Evolutionary conservation across 2,113 vertebrate species (phyloP), one percentile per base, ranked within the genome.

Genomic region (Leiothrix lutea): DNA sequence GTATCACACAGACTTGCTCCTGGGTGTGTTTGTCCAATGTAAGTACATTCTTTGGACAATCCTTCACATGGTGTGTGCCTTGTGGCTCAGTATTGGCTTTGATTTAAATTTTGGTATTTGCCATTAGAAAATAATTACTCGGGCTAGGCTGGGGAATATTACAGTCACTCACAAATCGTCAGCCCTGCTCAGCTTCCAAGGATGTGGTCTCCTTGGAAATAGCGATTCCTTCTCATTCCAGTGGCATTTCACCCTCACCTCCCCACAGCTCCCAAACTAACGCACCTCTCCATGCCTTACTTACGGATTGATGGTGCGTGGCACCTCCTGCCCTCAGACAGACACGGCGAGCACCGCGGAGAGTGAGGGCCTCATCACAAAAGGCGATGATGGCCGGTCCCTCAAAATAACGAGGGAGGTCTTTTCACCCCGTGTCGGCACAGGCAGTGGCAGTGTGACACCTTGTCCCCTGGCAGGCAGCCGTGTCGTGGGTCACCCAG

Each of bases 281-380:
- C 0, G 18, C 72, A 38, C 29, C 35, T 58, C 35, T 66, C 35
- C 35, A 1, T 1, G 33, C 8, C 22, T 15, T 25, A 2, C 33
- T 57, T 5, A 19, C 44, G 44, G 40, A n/a, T 0, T 25, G 51
- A 25, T 5, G 54, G 17, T 29, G 42, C 6, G 4, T 50, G 44
- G n/a, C 61, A 31, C 36, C 51, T 51, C 72, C 38, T 29, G 33
- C 36, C 18, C 51, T 22, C 40, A 7, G 14, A 10, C 1, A 42
- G n/a, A 14, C 48, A 24, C 2, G 9, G 14, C 9, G 54, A 19
- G 29, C 10, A 7, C 14, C 3, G 56, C 1, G 1, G 31, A 11
- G 36, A 28, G 13, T 0, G 11, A 51, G 45, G 12, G 13, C 38
- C 45, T 56, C 24, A 0, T 2, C 65, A 26, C 42, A 66, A 73